Evolutionary conservation across 2,888 invertebrate species (phyloP), one percentile per base, ranked within the genome.

Genomic region (Aphidoletes aphidimyza): DNA sequence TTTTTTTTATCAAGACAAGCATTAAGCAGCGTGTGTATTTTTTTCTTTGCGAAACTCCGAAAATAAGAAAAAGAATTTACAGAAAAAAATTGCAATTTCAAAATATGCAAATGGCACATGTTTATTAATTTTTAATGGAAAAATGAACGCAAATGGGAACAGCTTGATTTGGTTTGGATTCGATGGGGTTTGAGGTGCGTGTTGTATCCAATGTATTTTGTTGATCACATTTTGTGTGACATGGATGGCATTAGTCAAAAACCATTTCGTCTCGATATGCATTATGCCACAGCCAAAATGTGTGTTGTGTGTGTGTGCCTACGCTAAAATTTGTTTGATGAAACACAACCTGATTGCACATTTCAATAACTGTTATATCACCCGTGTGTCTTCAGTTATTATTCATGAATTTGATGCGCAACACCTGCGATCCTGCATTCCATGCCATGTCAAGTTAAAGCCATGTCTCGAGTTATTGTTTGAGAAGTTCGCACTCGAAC

Each of bases 291-390:
- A 42, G n/a, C n/a, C n/a, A n/a, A n/a, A n/a, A n/a, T n/a, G n/a
- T n/a, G n/a, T n/a, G n/a, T n/a, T n/a, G n/a, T n/a, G 42, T 9
- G 42, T 42, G 42, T 42, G 6, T 30, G 69, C 69, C 69, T 69
- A 69, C 30, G 69, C 34, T 30, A 1, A 26, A 69, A 69, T 30
- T 39, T 69, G 30, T 34, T 69, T 30, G 69, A 69, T 14, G 26
- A 54, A 22, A 54, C 6, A 5, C 39, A 39, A 54, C 54, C 69
- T 69, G 69, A 69, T 69, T 69, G 69, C 69, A 69, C 69, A 69
- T 69, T 69, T 69, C 69, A 69, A 69, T 69, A 69, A 69, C 69
- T 34, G 69, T 69, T 69, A 69, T 69, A 69, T 69, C 69, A 54
- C 22, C 54, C 47, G 17, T 47, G 11, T 54, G 54, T 54, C 22